Evolutionary conservation across 2,888 invertebrate species (phyloP).

Genomic region (Exocentrus adspersus): DNA sequence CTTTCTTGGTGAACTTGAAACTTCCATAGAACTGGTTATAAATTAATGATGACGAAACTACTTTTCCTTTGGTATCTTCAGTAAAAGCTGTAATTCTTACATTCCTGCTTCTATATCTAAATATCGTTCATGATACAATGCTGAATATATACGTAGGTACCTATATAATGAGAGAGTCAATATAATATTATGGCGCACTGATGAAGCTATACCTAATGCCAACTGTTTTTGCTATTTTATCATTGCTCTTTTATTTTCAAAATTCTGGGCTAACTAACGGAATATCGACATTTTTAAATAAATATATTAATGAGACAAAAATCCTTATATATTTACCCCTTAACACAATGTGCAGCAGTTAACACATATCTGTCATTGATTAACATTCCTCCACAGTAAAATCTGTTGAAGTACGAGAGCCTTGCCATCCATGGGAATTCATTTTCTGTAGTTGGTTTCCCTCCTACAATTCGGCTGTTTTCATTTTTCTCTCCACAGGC

Average conservation of each 20-base stretch:
- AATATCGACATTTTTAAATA: too few relatives aligned
- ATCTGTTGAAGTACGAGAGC: constrained; percentile 85
- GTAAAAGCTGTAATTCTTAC: constrained; percentile 35
- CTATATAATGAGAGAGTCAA: too few relatives aligned
- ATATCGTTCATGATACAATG: constrained; percentile 24
- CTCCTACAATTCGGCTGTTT: constrained; percentile 84
- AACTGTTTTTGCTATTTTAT: too few relatives aligned
- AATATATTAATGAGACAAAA: too few relatives aligned
- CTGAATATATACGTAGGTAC: constrained; percentile 9
- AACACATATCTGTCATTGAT: constrained; percentile 89
- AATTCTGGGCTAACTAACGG: too few relatives aligned
- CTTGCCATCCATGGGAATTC: constrained; percentile 93
- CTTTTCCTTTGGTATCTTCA: constrained; percentile 25
- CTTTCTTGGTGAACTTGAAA: constrained; percentile 28
- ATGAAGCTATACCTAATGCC: too few relatives aligned
- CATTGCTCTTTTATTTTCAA: too few relatives aligned
- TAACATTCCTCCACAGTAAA: constrained; percentile 89
- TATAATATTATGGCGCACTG: too few relatives aligned
- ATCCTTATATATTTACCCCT: constrained; percentile 76
- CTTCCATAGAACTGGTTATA: constrained; percentile 29
- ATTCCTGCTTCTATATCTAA: too few relatives aligned
- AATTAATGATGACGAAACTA: constrained; percentile 20
- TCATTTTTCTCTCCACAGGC: constrained; percentile 88
- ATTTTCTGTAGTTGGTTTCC: constrained; percentile 77
- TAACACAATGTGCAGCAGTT: constrained; percentile 90